phyloP scores from a whole-genome alignment of 2,113 vertebrate species.

The Phaethornis superciliosus region DNA sequence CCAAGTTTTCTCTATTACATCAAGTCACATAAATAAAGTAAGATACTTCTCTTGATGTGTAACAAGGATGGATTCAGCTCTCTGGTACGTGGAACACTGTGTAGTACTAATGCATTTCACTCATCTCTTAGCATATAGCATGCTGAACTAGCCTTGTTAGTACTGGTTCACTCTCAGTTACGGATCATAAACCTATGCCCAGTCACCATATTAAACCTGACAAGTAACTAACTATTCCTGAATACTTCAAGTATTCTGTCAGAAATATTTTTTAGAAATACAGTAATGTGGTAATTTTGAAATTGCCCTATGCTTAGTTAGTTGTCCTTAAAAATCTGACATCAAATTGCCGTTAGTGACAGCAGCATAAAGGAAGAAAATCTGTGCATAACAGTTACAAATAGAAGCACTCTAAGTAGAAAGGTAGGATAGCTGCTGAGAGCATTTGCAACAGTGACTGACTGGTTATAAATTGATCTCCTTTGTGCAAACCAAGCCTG shows the following conservation, averaged over 20 bases:
- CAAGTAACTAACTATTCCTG: neutral
- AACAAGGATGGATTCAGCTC: neutral
- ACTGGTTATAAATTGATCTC: constrained; percentile 5
- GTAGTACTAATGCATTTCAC: neutral
- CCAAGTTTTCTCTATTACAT: neutral
- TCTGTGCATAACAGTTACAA: neutral
- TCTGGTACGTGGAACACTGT: neutral
- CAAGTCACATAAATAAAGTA: neutral
- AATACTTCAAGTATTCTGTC: neutral
- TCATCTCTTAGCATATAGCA: neutral
- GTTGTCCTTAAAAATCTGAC: neutral
- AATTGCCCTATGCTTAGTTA: neutral
- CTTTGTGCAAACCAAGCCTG: constrained; percentile 8
- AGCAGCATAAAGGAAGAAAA: neutral
- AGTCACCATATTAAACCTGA: neutral
- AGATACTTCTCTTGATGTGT: neutral
- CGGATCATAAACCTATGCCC: neutral
- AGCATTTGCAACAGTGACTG: neutral
- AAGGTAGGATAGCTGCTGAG: constrained; percentile 1
- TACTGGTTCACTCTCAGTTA: neutral
- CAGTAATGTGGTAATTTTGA: neutral
- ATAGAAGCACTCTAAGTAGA: constrained; percentile 29
- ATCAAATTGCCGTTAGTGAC: neutral
- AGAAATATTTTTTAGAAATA: neutral
- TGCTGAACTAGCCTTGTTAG: neutral